Evolutionary conservation across 2,113 vertebrate species (phyloP).

Genomic region (Silurus meridionalis): DNA sequence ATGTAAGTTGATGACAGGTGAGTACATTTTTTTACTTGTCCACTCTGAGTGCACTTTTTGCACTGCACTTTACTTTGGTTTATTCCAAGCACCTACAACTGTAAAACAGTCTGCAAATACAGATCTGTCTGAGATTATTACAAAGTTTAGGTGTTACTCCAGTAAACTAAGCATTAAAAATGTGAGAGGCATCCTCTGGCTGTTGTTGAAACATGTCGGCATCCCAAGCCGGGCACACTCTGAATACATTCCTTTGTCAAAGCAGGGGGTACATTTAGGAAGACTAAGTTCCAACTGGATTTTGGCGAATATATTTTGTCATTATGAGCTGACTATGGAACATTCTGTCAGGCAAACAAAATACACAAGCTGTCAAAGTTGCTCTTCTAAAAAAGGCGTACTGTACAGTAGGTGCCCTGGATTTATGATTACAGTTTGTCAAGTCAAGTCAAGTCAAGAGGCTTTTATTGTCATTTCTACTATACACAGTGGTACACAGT

Average conservation of each 20-base stretch:
- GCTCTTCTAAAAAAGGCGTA: background rate
- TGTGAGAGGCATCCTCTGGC: constrained; percentile 43
- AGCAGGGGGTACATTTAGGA: constrained; percentile 51
- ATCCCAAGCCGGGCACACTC: constrained; percentile 50
- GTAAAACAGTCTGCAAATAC: constrained; percentile 5
- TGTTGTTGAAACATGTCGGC: constrained; percentile 68
- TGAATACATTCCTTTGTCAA: constrained; percentile 64
- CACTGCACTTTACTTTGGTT: background rate
- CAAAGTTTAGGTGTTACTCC: constrained; percentile 35
- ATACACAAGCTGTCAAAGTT: background rate
- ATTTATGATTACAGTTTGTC: background rate
- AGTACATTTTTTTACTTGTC: background rate
- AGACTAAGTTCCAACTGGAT: constrained; percentile 24
- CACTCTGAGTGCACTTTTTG: background rate
- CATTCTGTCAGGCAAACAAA: background rate
- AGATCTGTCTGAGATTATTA: constrained; percentile 15
- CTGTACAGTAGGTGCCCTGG: background rate
- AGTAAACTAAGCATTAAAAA: constrained; percentile 32
- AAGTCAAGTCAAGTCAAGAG: too few relatives aligned
- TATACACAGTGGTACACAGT: too few relatives aligned
- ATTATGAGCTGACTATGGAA: constrained; percentile 24
- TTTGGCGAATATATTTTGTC: background rate
- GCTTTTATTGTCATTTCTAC: too few relatives aligned
- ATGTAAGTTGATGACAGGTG: background rate
- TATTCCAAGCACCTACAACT: background rate